A percentile compares a stretch with the other conserved stretches of the same genome.
Conservation (phyloP, 2,797 vertebrate genomes). For the Setipinna tenuifilis region DNA sequence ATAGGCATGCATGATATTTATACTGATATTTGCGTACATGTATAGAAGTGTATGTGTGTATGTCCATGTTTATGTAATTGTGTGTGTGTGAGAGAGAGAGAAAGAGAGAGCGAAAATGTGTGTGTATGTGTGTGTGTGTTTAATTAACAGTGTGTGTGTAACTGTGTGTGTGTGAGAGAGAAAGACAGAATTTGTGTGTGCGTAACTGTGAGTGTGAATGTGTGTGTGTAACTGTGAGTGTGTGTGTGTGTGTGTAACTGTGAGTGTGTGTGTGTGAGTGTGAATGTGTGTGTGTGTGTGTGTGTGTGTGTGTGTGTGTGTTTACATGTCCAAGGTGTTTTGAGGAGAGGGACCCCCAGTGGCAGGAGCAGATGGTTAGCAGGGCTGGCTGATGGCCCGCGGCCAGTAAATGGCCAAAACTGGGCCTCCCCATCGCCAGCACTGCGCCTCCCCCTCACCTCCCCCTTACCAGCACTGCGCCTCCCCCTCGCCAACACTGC, state of each 20-base stretch:
- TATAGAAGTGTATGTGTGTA: not conserved
- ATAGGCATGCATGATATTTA: not conserved
- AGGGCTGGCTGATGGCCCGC: slow-evolving; percentile 68
- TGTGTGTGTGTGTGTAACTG: no score
- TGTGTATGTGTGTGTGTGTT: no score
- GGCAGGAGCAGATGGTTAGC: slow-evolving; percentile 78
- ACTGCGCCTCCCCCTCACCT: no score
- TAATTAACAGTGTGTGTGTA: no score
- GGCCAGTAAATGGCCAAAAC: slow-evolving; percentile 65
- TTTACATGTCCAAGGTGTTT: slow-evolving; percentile 49
- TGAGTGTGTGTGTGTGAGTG: slow-evolving; percentile 36
- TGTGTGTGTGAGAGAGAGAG: slow-evolving; percentile 36
- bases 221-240: not conserved
- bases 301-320: slow-evolving; percentile 65
- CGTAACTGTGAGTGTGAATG: not conserved
- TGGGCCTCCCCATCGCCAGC: no score
- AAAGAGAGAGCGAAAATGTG: no score
- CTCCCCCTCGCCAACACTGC: not conserved
- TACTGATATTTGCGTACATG: not conserved
- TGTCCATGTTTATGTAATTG: not conserved
- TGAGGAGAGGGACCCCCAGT: slow-evolving; percentile 62
- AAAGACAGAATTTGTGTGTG: not conserved
- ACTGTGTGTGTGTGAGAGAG: not conserved
- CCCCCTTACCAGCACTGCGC: not conserved
- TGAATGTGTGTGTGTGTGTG: slow-evolving; percentile 46